A percentile compares a stretch with the other conserved stretches of the same genome.
phyloP scores from a whole-genome alignment of 2,797 vertebrate genomes.

The Cephalopachus bancanus region DNA sequence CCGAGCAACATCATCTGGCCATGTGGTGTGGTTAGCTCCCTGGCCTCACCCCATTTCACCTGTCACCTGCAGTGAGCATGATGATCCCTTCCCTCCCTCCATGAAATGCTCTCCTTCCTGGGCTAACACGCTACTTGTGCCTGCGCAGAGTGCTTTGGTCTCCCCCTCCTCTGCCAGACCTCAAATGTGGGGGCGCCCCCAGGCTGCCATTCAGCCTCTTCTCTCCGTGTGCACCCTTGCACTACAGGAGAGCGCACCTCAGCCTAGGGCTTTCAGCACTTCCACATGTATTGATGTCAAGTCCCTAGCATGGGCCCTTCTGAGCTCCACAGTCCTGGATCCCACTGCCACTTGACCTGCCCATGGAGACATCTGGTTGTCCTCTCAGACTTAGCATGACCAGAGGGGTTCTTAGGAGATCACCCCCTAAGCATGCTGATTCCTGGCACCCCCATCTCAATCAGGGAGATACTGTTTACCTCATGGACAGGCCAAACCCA shows the following conservation, averaged over 20 bases:
- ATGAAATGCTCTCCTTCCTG: neutral
- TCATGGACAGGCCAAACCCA: neutral
- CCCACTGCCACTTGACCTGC: accelerated
- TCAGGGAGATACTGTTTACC: neutral
- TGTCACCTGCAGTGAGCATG: accelerated
- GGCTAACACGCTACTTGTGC: accelerated
- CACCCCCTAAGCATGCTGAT: neutral
- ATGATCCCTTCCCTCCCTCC: neutral
- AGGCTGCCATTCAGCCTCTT: neutral
- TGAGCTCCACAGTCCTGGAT: accelerated
- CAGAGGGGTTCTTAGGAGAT: no score
- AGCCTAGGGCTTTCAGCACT: neutral
- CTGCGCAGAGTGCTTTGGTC: neutral
- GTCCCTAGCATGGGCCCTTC: neutral
- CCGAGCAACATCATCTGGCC: no score
- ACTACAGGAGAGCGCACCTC: accelerated
- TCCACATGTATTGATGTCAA: accelerated
- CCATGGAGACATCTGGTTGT: accelerated
- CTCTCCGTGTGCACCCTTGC: neutral
- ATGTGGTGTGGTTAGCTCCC: accelerated
- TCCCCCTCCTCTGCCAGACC: neutral
- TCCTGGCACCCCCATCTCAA: no score
- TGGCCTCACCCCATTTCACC: neutral
- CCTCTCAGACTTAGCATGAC: neutral
- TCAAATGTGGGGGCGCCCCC: accelerated